Evolutionary conservation across 2,888 invertebrate genomes (phyloP), one percentile per base, ranked within the genome.

Genomic region (Gasteruption jaculator): DNA sequence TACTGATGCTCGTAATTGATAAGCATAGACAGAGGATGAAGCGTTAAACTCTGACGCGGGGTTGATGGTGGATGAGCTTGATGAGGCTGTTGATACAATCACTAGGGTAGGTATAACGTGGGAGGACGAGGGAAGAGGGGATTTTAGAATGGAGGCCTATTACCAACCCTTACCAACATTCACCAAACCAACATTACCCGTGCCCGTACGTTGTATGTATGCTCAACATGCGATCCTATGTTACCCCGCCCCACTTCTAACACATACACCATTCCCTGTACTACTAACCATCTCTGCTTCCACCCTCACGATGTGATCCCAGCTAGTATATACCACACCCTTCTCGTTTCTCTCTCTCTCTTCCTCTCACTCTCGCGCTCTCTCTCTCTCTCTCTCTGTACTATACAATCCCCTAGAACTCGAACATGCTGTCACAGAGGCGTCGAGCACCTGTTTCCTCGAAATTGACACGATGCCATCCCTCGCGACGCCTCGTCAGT

Each of bases 41-140:
- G n/a, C n/a, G n/a, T n/a, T n/a, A n/a, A n/a, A n/a, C n/a, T n/a
- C n/a, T n/a, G n/a, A n/a, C n/a, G n/a, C n/a, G n/a, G n/a, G n/a
- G n/a, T n/a, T n/a, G n/a, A n/a, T n/a, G n/a, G n/a, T 48, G 60
- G 61, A 61, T 61, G 63, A 63, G 58, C 58, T 59, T 65, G 66
- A 66, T 63, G 66, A 65, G 62, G 58, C 60, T 66, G 66, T 66
- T 66, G 64, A 64, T 66, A 65, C 63, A 61, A 66, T 66, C 64
- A 63, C 58, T 56, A 57, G 57, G 53, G 53, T 39, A 54, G 43
- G 48, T 51, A 54, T 43, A 45, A 41, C 30, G 41, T 12, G 27
- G 33, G 38, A 30, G 39, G 20, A 30, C 18, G 34, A 33, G 35
- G 22, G 41, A 26, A 8, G 8, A 44, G 24, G 41, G 41, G 52